phyloP scores from a whole-genome alignment of 2,113 vertebrate genomes.

The Gadus macrocephalus region DNA sequence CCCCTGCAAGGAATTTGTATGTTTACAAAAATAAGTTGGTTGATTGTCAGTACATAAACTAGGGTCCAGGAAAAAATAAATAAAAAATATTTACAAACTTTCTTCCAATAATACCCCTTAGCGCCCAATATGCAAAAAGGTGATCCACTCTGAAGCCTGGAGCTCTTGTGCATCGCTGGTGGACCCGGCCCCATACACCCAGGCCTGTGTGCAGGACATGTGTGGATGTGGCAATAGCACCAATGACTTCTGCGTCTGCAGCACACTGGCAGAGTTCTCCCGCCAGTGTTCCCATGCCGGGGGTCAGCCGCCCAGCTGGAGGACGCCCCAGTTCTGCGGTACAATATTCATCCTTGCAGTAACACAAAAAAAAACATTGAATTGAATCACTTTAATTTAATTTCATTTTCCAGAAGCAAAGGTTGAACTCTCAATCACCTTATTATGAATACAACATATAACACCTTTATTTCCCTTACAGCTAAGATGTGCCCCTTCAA shows the following conservation, averaged over 20 bases:
- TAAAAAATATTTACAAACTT: too few relatives aligned
- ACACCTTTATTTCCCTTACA: conserved; percentile 39
- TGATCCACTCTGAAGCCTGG: conserved; percentile 73
- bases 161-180: conserved; percentile 70
- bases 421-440: too few relatives aligned
- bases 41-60: too few relatives aligned
- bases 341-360: conserved; percentile 40
- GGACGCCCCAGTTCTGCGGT: conserved; percentile 82
- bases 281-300: conserved; percentile 91
- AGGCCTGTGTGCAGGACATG: conserved; percentile 81
- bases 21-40: conserved; percentile 28
- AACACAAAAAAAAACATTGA: background rate
- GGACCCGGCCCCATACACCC: conserved; percentile 75
- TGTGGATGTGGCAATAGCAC: conserved; percentile 65
- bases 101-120: conserved; percentile 20
- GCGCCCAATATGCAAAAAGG: conserved; percentile 60
- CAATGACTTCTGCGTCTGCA: conserved; percentile 76
- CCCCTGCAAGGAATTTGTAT: conserved; percentile 67
- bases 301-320: conserved; percentile 83
- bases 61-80: too few relatives aligned
- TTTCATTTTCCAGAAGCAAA: too few relatives aligned
- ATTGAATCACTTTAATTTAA: too few relatives aligned
- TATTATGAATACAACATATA: too few relatives aligned
- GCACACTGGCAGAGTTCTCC: conserved; percentile 87
- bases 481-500: conserved; percentile 83